Evolutionary conservation across 2,888 invertebrate genomes (phyloP).

Genomic region (Tethea ocularis): DNA sequence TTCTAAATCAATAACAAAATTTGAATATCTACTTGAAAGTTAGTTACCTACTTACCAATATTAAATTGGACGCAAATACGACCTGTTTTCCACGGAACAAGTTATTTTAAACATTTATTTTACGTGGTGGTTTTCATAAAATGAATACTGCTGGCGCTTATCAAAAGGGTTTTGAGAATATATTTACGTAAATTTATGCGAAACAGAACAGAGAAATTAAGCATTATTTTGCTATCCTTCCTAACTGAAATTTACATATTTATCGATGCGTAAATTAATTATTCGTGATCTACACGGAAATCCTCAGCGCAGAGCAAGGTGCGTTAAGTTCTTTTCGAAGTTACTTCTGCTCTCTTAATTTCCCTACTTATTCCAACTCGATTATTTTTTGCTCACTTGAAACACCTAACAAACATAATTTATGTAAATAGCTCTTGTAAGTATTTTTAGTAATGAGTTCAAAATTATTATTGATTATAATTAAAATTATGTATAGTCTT

Average conservation of each 20-base stretch:
- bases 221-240: constrained; percentile 70
- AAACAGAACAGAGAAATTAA: constrained; percentile 71
- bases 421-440: not conserved
- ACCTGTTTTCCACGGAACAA: constrained; percentile 31
- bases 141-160: constrained; percentile 49
- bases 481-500: too few relatives aligned
- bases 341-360: not conserved
- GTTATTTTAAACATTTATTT: constrained; percentile 38
- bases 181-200: constrained; percentile 69
- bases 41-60: constrained; percentile 43
- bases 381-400: not conserved
- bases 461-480: not conserved
- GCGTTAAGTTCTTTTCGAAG: constrained; percentile 7
- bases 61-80: constrained; percentile 45
- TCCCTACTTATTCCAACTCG: not conserved
- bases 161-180: constrained; percentile 63
- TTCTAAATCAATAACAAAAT: constrained; percentile 47
- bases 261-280: constrained; percentile 65
- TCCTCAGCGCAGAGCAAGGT: constrained; percentile 15
- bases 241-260: constrained; percentile 70
- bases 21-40: constrained; percentile 41
- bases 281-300: constrained; percentile 55
- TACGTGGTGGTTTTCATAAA: constrained; percentile 50
- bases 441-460: not conserved
- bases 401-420: not conserved